These are phyloP conservation scores for Trachelus troglodyta DNA, from an alignment of 2,888 invertebrate species.

Conservation along the genomic window DNA sequence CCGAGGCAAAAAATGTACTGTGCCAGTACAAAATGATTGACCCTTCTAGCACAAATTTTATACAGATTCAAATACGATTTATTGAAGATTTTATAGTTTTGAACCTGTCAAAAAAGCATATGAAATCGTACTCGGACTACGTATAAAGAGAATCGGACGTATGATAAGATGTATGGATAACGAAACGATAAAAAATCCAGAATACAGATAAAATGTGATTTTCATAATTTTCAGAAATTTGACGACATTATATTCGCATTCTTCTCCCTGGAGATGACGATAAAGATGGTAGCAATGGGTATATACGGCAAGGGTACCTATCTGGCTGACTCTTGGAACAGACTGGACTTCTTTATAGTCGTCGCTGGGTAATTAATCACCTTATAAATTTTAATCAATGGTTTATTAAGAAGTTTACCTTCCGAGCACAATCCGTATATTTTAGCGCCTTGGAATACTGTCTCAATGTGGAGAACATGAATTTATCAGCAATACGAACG, in stretches of 20 bases:
- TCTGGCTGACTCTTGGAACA: constrained; percentile 98
- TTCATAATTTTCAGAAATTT: constrained; percentile 77
- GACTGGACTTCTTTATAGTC: constrained; percentile 98
- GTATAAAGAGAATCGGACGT: not conserved
- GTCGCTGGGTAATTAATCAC: constrained; percentile 84
- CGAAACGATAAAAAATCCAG: not conserved
- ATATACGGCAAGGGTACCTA: constrained; percentile 94
- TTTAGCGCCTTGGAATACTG: constrained; percentile 87
- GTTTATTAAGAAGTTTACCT: not conserved
- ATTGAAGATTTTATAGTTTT: too few relatives aligned
- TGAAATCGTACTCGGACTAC: not conserved
- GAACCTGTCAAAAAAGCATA: too few relatives aligned
- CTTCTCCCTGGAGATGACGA: constrained; percentile 97
- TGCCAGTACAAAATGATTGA: too few relatives aligned
- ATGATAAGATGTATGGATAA: not conserved
- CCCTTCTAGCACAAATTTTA: too few relatives aligned
- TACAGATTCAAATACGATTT: too few relatives aligned
- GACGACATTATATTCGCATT: constrained; percentile 99
- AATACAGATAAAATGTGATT: not conserved
- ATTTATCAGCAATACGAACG: constrained; percentile 97
- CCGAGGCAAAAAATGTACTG: too few relatives aligned
- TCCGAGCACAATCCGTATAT: constrained; percentile 21
- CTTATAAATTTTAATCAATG: constrained; percentile 1
- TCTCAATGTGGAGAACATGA: constrained; percentile 96
- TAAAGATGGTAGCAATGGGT: constrained; percentile 99